Percentiles rank a stretch among this genome's conserved stretches.
Evolutionary conservation across 2,888 invertebrate genomes (phyloP).

Genomic region (Pinctada fucata): DNA sequence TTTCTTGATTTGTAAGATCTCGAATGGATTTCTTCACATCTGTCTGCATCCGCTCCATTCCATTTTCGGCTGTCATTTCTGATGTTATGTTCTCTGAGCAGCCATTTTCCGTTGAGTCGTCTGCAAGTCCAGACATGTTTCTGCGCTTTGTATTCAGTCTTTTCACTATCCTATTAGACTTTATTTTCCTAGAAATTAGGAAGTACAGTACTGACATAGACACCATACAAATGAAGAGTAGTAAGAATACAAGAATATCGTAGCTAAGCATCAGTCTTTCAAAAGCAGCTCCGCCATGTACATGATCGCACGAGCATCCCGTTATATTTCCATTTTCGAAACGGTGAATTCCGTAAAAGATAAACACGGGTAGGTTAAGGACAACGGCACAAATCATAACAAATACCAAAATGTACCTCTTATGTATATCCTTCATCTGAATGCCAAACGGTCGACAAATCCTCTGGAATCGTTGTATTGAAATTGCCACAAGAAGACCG

Average conservation of each 20-base stretch:
- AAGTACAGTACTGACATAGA: neutral
- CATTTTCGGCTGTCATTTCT: too few species aligned
- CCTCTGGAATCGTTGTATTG: constrained; percentile 7
- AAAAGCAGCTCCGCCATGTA: neutral
- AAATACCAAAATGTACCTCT: neutral
- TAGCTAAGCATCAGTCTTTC: neutral
- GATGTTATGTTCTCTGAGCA: too few species aligned
- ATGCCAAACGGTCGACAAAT: constrained; percentile 10
- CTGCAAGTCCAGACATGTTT: too few species aligned
- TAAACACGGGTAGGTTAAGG: constrained; percentile 12
- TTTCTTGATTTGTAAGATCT: too few species aligned
- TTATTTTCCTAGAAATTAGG: neutral
- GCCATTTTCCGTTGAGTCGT: too few species aligned
- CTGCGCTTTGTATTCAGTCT: too few species aligned
- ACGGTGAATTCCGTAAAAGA: constrained; percentile 17
- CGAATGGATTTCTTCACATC: too few species aligned
- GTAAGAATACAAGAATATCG: neutral
- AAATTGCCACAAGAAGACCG: constrained; percentile 7
- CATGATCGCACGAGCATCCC: constrained; percentile 10
- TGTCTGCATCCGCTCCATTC: too few species aligned
- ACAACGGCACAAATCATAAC: constrained; percentile 8
- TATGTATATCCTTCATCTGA: neutral
- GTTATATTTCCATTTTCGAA: neutral
- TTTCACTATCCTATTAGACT: too few species aligned
- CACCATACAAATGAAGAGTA: neutral